phyloP scores from a whole-genome alignment of 2,888 invertebrate genomes.

The Odontocerum albicorne region DNA sequence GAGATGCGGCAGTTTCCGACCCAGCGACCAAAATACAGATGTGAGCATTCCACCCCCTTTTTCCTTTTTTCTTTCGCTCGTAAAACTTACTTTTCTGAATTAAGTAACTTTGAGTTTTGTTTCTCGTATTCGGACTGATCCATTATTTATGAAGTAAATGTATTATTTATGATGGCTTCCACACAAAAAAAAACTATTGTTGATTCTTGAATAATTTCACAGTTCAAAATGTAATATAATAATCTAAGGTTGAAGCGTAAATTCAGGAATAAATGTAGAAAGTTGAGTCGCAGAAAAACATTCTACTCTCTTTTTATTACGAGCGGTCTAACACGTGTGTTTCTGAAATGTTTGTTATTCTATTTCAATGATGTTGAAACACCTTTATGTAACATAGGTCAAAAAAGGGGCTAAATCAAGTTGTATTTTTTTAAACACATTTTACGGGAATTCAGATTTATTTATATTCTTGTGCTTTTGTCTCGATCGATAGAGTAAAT shows the following conservation, averaged over 20 bases:
- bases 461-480: too few species aligned
- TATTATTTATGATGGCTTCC: constrained; percentile 31
- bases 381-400: too few species aligned
- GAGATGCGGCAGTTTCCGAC: too few species aligned
- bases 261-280: constrained; percentile 8
- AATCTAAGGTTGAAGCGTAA: constrained; percentile 19
- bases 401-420: too few species aligned
- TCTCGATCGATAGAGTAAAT: too few species aligned
- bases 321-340: too few species aligned
- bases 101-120: constrained; percentile 34
- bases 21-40: constrained; percentile 25
- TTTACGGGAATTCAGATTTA: too few species aligned
- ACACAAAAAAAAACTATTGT: constrained; percentile 28
- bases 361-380: too few species aligned
- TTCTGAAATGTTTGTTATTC: too few species aligned
- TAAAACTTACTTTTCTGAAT: constrained; percentile 31
- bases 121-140: constrained; percentile 32
- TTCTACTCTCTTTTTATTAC: background rate
- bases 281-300: background rate
- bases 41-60: constrained; percentile 10
- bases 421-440: too few species aligned
- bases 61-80: constrained; percentile 15
- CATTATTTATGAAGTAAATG: constrained; percentile 37
- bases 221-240: constrained; percentile 28
- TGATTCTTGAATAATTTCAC: constrained; percentile 29